Base-by-base conservation (phyloP, 2,113 vertebrate genomes). In the human region DNA sequence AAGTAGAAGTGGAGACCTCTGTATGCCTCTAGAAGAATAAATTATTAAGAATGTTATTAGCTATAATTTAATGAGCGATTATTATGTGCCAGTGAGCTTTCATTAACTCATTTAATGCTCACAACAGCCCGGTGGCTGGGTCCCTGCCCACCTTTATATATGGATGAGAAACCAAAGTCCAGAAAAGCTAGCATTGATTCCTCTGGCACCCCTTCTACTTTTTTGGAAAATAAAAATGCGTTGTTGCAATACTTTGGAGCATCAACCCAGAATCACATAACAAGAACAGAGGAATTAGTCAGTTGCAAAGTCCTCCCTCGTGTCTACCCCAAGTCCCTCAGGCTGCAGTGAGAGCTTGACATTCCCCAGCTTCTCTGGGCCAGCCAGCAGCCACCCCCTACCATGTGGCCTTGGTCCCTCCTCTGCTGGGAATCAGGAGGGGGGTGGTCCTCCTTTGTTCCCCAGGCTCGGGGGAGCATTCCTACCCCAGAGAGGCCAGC, bases 331-430 rank as follows among this genome's bases (percentile, higher is more conserved):
- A 10, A 80, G 45, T 93, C 45, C 81, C 25, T 78, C 76, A 59
- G 70, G 66, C 32, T 75, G 6, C 64, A 81, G 55, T 13, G 85
- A 96, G n/a, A 98, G 73, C 35, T 18, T 48, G 18, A 43, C 96
- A 97, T 96, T 97, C 97, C 91, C 82, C 4, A 73, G 79, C 76
- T 82, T 96, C 88, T 88, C 76, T 48, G 81, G 64, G 43, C 72
- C 30, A 16, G 73, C 57, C 0, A 0, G 32, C 84, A 95, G 97
- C 84, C 80, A 43, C 76, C 93, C 61, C 94, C 94, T 3, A 50
- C 88, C 79, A 30, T 0, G 7, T 0, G 50, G 80, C 93, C 90
- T 90, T 88, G 61, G 78, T 68, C 85, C 82, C 57, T 93, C 66
- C 57, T 87, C 38, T 66, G 38, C n/a, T 23, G 90, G 59, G 43